phyloP scores from a whole-genome alignment of 1,140 invertebrate species.

The Leptopilina clavipes region DNA sequence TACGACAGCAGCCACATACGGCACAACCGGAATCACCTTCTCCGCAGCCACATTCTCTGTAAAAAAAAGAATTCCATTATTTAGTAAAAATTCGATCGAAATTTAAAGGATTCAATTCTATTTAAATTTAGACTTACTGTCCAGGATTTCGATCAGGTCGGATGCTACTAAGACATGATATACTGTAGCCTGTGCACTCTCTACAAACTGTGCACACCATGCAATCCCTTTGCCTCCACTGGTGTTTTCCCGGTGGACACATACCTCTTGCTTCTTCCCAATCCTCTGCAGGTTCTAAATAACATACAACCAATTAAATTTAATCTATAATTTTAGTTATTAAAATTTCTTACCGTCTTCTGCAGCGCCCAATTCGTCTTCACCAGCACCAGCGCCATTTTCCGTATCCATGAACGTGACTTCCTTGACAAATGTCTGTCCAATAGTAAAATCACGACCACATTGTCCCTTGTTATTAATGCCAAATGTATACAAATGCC shows the following conservation, averaged over 20 bases:
- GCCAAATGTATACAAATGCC: slow-evolving; percentile 95
- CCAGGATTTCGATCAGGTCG: slow-evolving; percentile 88
- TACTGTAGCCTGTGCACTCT: slow-evolving; percentile 95
- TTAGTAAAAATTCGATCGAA: slow-evolving; percentile 28
- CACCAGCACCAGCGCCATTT: slow-evolving; percentile 78
- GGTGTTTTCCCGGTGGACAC: slow-evolving; percentile 82
- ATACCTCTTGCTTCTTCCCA: slow-evolving; percentile 80
- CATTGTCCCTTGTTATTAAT: slow-evolving; percentile 99
- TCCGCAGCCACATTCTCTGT: slow-evolving; percentile 94
- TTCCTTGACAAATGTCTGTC: slow-evolving; percentile 73
- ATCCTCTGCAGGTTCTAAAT: slow-evolving; percentile 70
- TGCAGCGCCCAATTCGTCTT: slow-evolving; percentile 76
- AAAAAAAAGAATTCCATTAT: slow-evolving; percentile 39
- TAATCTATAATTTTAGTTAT: too few relatives aligned
- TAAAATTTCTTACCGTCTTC: slow-evolving; percentile 66
- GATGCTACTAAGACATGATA: slow-evolving; percentile 87
- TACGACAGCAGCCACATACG: slow-evolving; percentile 92
- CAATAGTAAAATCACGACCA: slow-evolving; percentile 87
- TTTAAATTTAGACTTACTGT: slow-evolving; percentile 83
- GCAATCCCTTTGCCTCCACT: slow-evolving; percentile 89
- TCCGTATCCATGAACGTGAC: slow-evolving; percentile 79
- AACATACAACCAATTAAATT: slow-evolving; percentile 48
- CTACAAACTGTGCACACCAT: slow-evolving; percentile 93
- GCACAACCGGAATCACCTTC: slow-evolving; percentile 95
- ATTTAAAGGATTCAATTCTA: too few relatives aligned